A percentile compares a stretch with the other conserved stretches of the same genome.
These are phyloP conservation scores for Lasius fuliginosus DNA, from an alignment of 2,888 invertebrate species.

Conservation along the genomic window DNA sequence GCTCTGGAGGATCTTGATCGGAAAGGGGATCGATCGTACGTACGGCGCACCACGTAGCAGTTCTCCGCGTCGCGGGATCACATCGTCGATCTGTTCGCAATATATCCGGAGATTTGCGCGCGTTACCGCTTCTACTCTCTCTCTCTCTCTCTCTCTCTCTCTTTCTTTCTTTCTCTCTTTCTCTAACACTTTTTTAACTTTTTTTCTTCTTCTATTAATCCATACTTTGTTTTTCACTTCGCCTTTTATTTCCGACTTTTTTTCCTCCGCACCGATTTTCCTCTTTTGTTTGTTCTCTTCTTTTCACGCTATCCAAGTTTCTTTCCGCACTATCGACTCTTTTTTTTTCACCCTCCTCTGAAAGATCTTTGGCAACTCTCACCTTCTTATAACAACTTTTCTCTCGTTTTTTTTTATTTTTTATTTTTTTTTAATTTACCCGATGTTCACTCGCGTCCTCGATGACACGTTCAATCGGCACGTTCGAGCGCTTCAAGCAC, in stretches of 20 bases:
- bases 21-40: not conserved
- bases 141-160: too few species aligned
- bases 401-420: not conserved
- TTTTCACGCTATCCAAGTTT: slow-evolving; percentile 35
- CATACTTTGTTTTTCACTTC: slow-evolving; percentile 6
- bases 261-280: not conserved
- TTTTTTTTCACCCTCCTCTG: not conserved
- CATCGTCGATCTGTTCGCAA: slow-evolving; percentile 6
- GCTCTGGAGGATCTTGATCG: not conserved
- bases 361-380: slow-evolving; percentile 26
- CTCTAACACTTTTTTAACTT: not conserved
- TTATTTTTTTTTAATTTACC: slow-evolving; percentile 27
- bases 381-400: slow-evolving; percentile 8
- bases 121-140: not conserved
- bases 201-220: not conserved
- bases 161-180: not conserved
- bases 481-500: slow-evolving; percentile 27
- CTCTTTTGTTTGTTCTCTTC: not conserved
- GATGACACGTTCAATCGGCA: slow-evolving; percentile 44
- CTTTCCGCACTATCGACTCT: slow-evolving; percentile 1
- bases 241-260: not conserved
- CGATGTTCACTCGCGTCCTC: slow-evolving; percentile 50
- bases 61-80: not conserved
- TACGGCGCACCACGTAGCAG: too few species aligned
- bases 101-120: not conserved